phyloP scores from a whole-genome alignment of 2,797 vertebrate species.

The Caiman crocodilus region DNA sequence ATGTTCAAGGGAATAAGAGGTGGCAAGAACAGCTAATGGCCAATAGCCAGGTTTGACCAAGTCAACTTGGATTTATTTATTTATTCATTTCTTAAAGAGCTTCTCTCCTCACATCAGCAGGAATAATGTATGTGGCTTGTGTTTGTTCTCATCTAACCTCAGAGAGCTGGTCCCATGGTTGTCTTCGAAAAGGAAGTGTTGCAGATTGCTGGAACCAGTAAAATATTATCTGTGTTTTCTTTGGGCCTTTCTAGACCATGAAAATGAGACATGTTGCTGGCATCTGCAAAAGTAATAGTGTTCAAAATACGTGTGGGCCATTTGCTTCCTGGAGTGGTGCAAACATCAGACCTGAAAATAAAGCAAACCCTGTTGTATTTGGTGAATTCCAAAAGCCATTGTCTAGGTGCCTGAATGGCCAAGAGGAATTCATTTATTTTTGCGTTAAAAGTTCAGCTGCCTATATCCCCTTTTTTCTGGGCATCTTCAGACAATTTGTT shows the following conservation, averaged over 20 bases:
- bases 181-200: background rate
- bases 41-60: background rate
- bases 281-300: background rate
- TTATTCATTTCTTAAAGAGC: slow-evolving; percentile 1
- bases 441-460: background rate
- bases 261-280: background rate
- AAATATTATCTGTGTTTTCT: background rate
- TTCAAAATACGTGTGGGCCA: background rate
- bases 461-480: background rate
- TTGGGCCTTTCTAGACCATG: background rate
- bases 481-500: background rate
- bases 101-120: background rate
- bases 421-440: background rate
- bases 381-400: background rate
- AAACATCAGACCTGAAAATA: background rate
- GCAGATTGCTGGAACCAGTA: background rate
- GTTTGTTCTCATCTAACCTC: background rate
- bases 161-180: background rate
- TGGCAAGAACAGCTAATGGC: slow-evolving; percentile 5
- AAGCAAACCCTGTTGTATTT: background rate
- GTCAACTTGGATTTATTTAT: background rate
- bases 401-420: background rate
- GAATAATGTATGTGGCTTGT: background rate
- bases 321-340: background rate
- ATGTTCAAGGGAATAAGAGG: background rate